phyloP scores from a whole-genome alignment of 1,140 invertebrate genomes.

The Nautilus pompilius region DNA sequence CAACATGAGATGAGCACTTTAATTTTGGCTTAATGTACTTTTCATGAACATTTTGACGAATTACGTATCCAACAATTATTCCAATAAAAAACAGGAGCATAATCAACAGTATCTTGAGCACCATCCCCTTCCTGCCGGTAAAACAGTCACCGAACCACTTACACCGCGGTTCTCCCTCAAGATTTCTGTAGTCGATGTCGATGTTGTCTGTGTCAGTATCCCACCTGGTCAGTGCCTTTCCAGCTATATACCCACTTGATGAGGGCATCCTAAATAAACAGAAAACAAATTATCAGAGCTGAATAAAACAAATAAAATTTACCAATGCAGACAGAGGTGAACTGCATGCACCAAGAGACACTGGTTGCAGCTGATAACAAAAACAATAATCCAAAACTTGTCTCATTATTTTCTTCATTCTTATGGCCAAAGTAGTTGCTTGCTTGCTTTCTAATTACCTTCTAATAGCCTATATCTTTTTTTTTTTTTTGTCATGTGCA shows the following conservation, averaged over 20 bases:
- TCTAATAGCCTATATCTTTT: too few species aligned
- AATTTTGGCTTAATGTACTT: not conserved
- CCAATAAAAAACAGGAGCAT: conserved; percentile 23
- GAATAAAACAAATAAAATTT: not conserved
- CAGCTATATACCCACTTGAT: conserved; percentile 38
- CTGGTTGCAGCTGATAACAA: too few species aligned
- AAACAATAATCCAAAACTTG: too few species aligned
- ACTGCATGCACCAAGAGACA: too few species aligned
- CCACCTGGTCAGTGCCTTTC: conserved; percentile 44
- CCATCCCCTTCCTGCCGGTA: conserved; percentile 14
- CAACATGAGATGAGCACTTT: conserved; percentile 6
- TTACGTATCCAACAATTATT: conserved; percentile 34
- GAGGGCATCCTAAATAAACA: conserved; percentile 37
- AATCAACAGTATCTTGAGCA: conserved; percentile 12
- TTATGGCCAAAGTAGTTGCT: too few species aligned
- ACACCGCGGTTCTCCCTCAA: conserved; percentile 22
- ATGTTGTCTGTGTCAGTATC: conserved; percentile 48
- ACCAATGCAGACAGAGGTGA: too few species aligned
- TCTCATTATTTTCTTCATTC: too few species aligned
- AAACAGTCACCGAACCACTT: conserved; percentile 13
- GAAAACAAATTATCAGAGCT: not conserved
- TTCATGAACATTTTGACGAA: conserved; percentile 24
- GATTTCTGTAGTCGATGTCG: conserved; percentile 47
- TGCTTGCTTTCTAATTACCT: too few species aligned
- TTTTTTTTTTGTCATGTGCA: too few species aligned